Percentiles rank a stretch among this genome's conserved stretches.
phyloP scores from a whole-genome alignment of 1,140 invertebrate species.

The Procambarus clarkii region DNA sequence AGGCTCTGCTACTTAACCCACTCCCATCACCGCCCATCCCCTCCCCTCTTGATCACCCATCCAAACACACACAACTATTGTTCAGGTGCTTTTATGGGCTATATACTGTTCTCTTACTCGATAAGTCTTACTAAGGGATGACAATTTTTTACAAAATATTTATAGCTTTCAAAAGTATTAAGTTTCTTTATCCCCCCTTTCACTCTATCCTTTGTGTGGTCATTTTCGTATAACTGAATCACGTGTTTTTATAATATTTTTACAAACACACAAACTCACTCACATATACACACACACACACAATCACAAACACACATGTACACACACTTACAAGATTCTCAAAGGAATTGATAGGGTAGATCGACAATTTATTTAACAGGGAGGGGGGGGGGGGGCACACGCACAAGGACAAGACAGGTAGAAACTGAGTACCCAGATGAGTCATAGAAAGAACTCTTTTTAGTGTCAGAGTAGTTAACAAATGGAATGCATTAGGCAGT shows the following conservation, averaged over 20 bases:
- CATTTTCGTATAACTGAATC: no score
- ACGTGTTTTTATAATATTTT: background rate
- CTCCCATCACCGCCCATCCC: background rate
- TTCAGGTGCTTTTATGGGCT: slow-evolving; percentile 60
- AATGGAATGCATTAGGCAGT: no score
- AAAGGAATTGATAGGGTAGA: no score
- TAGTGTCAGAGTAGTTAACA: no score
- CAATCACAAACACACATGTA: slow-evolving; percentile 14
- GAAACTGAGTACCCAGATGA: no score
- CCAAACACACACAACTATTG: background rate
- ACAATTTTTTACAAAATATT: slow-evolving; percentile 24
- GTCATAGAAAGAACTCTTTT: no score
- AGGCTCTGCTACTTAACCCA: slow-evolving; percentile 24
- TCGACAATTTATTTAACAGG: no score
- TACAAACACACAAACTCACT: slow-evolving; percentile 9
- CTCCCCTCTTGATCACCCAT: background rate
- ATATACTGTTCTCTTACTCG: slow-evolving; percentile 25
- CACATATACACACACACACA: slow-evolving; percentile 35
- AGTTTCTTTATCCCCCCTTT: background rate
- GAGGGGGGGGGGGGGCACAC: no score
- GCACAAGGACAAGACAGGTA: no score
- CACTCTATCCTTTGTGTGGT: no score
- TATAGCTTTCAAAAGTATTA: background rate
- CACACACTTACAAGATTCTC: slow-evolving; percentile 8
- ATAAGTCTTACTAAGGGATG: slow-evolving; percentile 33